Evolutionary conservation across 2,113 vertebrate genomes (phyloP).

Genomic region (Microtus pennsylvanicus): DNA sequence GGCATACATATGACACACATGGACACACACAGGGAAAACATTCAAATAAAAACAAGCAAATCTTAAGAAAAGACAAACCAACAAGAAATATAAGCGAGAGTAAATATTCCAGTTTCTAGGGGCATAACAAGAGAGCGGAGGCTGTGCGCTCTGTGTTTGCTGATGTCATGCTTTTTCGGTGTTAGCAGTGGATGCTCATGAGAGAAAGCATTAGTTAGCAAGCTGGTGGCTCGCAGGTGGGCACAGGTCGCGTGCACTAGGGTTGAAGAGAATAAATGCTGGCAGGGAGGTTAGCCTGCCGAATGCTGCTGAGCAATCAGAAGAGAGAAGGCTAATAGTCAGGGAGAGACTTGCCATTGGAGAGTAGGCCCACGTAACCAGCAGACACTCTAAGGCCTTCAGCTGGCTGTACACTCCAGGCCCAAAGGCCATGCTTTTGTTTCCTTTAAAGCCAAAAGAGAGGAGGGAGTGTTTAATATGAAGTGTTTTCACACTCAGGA

Average conservation of each 20-base stretch:
- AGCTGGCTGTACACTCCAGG: background rate
- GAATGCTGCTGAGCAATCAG: background rate
- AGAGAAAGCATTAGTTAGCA: background rate
- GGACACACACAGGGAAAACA: background rate
- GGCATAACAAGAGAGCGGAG: background rate
- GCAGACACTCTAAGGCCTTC: background rate
- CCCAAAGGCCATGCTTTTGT: background rate
- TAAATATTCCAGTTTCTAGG: background rate
- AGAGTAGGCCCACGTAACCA: background rate
- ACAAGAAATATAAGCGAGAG: background rate
- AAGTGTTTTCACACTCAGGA: background rate
- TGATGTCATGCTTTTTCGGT: background rate
- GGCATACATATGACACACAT: too few relatives aligned
- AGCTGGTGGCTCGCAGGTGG: background rate
- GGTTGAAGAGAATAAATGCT: background rate
- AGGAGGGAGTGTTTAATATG: background rate
- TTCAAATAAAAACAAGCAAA: background rate
- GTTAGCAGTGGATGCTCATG: background rate
- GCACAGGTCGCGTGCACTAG: background rate
- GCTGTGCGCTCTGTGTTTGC: background rate
- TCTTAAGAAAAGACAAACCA: background rate
- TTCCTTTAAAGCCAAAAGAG: slow-evolving; percentile 10
- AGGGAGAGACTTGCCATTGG: background rate
- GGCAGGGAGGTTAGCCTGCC: background rate
- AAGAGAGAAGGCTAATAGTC: background rate